Evolutionary conservation across 1,140 invertebrate species (phyloP).

Genomic region (Centruroides vittatus): DNA sequence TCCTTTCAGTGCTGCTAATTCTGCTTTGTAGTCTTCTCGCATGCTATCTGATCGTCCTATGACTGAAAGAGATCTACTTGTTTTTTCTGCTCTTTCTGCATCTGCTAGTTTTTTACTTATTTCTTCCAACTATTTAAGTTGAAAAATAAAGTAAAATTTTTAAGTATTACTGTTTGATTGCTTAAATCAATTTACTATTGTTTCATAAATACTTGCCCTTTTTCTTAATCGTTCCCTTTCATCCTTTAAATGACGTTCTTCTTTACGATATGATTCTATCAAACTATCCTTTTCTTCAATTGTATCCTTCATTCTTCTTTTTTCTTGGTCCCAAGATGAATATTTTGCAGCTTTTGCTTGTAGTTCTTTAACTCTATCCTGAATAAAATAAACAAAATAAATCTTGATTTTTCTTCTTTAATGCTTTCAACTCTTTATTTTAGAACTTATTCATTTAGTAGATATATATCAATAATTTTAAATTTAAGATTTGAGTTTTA

Average conservation of each 20-base stretch:
- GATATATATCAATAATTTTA: no score
- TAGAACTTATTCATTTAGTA: no score
- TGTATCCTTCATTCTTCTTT: slow-evolving; percentile 45
- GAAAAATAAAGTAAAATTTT: not conserved
- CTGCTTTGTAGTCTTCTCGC: slow-evolving; percentile 43
- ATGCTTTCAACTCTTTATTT: no score
- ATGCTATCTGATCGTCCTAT: no score
- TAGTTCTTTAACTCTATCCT: slow-evolving; percentile 40
- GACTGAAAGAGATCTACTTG: no score
- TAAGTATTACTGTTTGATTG: no score
- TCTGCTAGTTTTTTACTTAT: slow-evolving; percentile 63
- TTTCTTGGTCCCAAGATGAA: slow-evolving; percentile 40
- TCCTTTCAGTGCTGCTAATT: slow-evolving; percentile 68
- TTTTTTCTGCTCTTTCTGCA: slow-evolving; percentile 38
- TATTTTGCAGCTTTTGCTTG: slow-evolving; percentile 25
- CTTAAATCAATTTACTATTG: no score
- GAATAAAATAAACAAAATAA: slow-evolving; percentile 20
- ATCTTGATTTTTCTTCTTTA: no score
- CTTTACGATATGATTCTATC: slow-evolving; percentile 51
- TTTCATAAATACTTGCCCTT: slow-evolving; percentile 29
- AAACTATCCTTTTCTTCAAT: slow-evolving; percentile 59
- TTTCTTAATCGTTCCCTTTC: slow-evolving; percentile 50
- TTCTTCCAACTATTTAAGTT: slow-evolving; percentile 52
- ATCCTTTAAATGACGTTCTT: slow-evolving; percentile 51
- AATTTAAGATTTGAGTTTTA: no score